Evolutionary conservation across 2,888 invertebrate species (phyloP), one percentile per base, ranked within the genome.

Genomic region (Noctua comes): DNA sequence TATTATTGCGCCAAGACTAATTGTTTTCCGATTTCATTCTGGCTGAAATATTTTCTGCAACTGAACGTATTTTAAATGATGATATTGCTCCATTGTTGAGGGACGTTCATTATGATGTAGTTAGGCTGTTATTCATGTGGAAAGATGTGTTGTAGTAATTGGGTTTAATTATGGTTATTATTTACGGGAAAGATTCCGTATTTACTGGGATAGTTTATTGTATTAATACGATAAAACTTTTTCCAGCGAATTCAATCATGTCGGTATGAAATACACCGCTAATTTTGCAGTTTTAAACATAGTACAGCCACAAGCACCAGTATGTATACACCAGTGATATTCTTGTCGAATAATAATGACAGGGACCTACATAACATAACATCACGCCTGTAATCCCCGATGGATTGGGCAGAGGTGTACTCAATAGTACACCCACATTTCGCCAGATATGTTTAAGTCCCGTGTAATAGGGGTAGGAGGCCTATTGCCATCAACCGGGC

Each of bases 1-100:
- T 93, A 93, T 95, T 95, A 94, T 94, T 93, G 91, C 92, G 90
- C 90, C 86, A 83, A 90, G 91, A 91, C 93, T 95, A 95, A 96
- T 95, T 95, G 94, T 95, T 95, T 96, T 94, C 94, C 94, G 90
- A 94, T 95, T 94, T 92, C 92, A 92, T 92, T 90, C 77, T 79
- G 85, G 84, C 86, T 86, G 80, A 89, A 90, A 89, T 88, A 91
- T 92, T 92, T 92, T 91, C 90, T 87, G 88, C 88, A 89, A 90
- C 90, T 92, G 90, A 91, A 91, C 91, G 90, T 87, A 88, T 86
- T 92, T 92, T 91, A 91, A 92, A 90, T 90, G 89, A 88, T 88
- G 88, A 83, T 88, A 88, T 89, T 86, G 77, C 80, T 85, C n/a
- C 73, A 77, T 88, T 88, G 79, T 86, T 80, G 77, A 78, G 77